Evolutionary conservation across 1,140 invertebrate species (phyloP).

Genomic region (Chrysopa pallens): DNA sequence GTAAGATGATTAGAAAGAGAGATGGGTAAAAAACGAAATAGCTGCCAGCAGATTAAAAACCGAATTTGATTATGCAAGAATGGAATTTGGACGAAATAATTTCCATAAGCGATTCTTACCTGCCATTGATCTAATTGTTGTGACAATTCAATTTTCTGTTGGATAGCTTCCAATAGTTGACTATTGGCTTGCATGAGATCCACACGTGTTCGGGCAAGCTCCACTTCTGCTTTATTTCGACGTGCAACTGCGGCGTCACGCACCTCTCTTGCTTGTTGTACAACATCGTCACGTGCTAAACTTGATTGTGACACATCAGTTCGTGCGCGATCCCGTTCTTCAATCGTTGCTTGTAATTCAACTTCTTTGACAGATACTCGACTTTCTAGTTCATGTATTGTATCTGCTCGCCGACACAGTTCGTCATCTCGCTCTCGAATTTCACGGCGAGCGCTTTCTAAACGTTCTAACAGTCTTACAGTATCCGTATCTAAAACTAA

Average conservation of each 20-base stretch:
- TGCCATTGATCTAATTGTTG: slow-evolving; percentile 93
- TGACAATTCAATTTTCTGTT: slow-evolving; percentile 86
- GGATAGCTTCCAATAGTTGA: slow-evolving; percentile 84
- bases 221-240: slow-evolving; percentile 74
- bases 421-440: slow-evolving; percentile 58
- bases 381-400: slow-evolving; percentile 59
- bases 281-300: slow-evolving; percentile 58
- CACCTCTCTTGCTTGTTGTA: slow-evolving; percentile 61
- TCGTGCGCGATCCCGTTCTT: slow-evolving; percentile 63
- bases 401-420: slow-evolving; percentile 58
- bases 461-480: slow-evolving; percentile 59
- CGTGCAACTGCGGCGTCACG: slow-evolving; percentile 72
- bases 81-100: too few relatives aligned
- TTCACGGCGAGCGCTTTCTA: slow-evolving; percentile 54
- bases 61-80: too few relatives aligned
- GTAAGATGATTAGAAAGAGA: too few relatives aligned
- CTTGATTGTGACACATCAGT: slow-evolving; percentile 47
- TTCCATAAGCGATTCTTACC: slow-evolving; percentile 30
- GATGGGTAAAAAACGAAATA: too few relatives aligned
- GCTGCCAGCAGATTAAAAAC: too few relatives aligned
- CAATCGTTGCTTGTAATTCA: slow-evolving; percentile 56
- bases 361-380: slow-evolving; percentile 67
- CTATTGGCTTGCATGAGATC: slow-evolving; percentile 85
- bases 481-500: slow-evolving; percentile 55
- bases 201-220: slow-evolving; percentile 70